Conservation (phyloP, 1,140 invertebrate species). For the Aphaenogaster rudis region DNA sequence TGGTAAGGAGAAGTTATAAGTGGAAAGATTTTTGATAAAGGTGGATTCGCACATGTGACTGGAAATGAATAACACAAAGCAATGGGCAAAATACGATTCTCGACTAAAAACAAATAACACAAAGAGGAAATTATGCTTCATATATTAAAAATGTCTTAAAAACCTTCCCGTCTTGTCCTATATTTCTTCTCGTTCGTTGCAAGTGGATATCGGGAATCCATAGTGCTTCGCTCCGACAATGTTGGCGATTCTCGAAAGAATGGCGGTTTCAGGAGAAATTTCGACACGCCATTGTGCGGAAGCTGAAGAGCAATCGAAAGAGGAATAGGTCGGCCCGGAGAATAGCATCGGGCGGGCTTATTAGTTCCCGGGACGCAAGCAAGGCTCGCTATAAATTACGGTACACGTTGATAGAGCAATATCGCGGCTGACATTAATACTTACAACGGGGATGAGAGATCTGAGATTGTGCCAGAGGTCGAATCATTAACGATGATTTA, state of each 20-base stretch:
- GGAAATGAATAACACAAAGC: not conserved
- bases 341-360: constrained; percentile 47
- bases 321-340: constrained; percentile 33
- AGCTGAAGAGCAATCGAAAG: constrained; percentile 45
- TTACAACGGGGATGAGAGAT: constrained; percentile 64
- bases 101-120: not conserved
- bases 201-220: constrained; percentile 57
- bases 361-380: constrained; percentile 56
- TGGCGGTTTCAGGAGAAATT: constrained; percentile 51
- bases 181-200: constrained; percentile 50
- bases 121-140: constrained; percentile 1
- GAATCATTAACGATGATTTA: constrained; percentile 68
- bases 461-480: constrained; percentile 61
- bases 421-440: constrained; percentile 66
- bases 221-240: not conserved
- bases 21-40: not conserved
- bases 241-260: constrained; percentile 43
- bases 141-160: not conserved
- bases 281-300: constrained; percentile 56
- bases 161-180: not conserved
- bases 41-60: not conserved
- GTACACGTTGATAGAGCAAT: constrained; percentile 63
- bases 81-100: not conserved
- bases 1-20: constrained; percentile 18
- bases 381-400: constrained; percentile 61